Conservation (phyloP, 2,113 vertebrate species). For the Zosterops lateralis region DNA sequence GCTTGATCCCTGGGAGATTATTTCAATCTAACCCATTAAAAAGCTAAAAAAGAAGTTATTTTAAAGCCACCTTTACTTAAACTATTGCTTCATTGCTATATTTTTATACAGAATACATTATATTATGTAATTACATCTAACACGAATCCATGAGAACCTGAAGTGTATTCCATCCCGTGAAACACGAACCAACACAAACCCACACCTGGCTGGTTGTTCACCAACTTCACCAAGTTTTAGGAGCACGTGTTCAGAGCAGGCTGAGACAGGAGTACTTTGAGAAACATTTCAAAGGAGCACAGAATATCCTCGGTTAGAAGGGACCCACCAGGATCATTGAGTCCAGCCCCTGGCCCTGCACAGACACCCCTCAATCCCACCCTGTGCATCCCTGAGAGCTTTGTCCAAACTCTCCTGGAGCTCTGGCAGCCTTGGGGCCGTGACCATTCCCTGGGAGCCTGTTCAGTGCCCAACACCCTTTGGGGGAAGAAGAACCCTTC, state of each 20-base stretch:
- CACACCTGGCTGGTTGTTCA: neutral
- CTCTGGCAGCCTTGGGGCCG: neutral
- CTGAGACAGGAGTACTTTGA: neutral
- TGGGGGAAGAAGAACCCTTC: neutral
- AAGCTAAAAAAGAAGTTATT: neutral
- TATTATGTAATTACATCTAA: neutral
- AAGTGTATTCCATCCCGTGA: neutral
- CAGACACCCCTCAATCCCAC: neutral
- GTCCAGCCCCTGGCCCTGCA: neutral
- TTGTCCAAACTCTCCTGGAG: rapidly evolving
- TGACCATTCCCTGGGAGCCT: neutral
- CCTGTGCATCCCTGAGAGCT: neutral
- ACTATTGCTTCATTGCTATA: too few relatives aligned
- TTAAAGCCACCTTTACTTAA: neutral
- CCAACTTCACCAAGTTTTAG: neutral
- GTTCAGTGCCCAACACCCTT: rapidly evolving
- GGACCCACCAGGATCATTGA: rapidly evolving
- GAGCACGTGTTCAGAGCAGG: neutral
- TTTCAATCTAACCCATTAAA: neutral
- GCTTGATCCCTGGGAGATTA: neutral
- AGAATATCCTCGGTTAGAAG: neutral
- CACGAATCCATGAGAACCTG: neutral
- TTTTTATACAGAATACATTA: neutral
- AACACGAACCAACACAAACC: neutral
- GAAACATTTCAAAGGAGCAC: neutral